These are phyloP conservation scores for Kryptolebias ocellatus DNA, from an alignment of 2,797 vertebrate species.

Conservation along the genomic window DNA sequence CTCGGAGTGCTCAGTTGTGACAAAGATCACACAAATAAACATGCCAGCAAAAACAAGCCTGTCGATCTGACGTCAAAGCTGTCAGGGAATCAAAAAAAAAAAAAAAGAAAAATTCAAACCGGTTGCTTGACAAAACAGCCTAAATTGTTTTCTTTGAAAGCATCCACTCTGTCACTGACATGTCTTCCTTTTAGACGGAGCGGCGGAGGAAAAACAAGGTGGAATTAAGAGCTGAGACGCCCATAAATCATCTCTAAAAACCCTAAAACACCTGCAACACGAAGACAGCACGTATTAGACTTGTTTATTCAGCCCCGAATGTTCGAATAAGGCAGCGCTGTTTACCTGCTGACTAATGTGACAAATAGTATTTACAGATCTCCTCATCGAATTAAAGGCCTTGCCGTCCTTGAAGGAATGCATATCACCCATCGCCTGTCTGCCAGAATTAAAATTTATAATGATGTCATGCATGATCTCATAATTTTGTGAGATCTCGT, in stretches of 20 bases:
- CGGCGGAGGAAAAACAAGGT: background rate
- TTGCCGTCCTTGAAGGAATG: too few relatives aligned
- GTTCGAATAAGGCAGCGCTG: conserved; percentile 23
- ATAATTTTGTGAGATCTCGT: too few relatives aligned
- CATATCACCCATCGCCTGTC: too few relatives aligned
- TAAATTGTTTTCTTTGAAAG: conserved; percentile 3
- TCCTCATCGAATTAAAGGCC: conserved; percentile 1
- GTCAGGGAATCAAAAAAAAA: background rate
- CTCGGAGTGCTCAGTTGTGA: conserved; percentile 20
- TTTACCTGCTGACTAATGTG: conserved; percentile 14
- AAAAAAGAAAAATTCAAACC: conserved; percentile 9
- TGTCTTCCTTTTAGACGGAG: background rate
- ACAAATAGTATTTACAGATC: conserved; percentile 24
- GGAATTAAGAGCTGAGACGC: background rate
- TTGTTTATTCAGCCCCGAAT: conserved; percentile 32
- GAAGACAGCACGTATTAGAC: conserved; percentile 11
- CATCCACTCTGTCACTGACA: conserved; percentile 6
- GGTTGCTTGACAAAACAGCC: conserved; percentile 4
- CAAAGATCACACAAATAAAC: conserved; percentile 23
- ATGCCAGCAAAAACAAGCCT: conserved; percentile 20
- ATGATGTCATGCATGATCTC: too few relatives aligned
- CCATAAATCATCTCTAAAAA: conserved; percentile 23
- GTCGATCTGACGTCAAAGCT: conserved; percentile 18
- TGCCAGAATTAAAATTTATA: too few relatives aligned
- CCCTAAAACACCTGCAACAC: background rate